Conservation (phyloP, 2,797 vertebrate genomes). For the Rhadinocentrus ornatus region DNA sequence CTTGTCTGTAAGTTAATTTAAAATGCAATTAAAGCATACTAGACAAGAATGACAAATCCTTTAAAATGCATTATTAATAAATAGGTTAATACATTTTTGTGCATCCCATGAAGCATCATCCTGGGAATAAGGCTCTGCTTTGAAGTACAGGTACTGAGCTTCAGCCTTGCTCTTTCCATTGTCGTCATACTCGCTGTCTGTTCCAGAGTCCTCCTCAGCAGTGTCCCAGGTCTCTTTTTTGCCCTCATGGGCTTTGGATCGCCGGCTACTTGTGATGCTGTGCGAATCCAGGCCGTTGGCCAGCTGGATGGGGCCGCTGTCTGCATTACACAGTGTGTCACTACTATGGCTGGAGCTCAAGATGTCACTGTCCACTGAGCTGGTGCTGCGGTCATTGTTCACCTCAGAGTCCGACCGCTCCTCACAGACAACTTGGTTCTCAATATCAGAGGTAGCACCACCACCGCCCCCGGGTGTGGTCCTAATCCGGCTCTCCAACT, state of each 20-base stretch:
- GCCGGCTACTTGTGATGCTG: conserved; percentile 96
- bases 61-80: conserved; percentile 1
- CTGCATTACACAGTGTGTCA: conserved; percentile 97
- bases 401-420: conserved; percentile 97
- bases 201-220: conserved; percentile 97
- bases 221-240: conserved; percentile 99
- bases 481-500: conserved; percentile 91
- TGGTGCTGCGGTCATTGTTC: conserved; percentile 98
- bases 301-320: conserved; percentile 90
- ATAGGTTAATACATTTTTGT: conserved; percentile 89
- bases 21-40: neutral
- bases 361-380: conserved; percentile 98
- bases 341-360: conserved; percentile 99
- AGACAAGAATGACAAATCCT: neutral
- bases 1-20: neutral
- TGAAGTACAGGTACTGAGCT: conserved; percentile 92
- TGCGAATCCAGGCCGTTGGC: conserved; percentile 97
- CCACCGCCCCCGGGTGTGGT: conserved; percentile 43
- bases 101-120: conserved; percentile 87
- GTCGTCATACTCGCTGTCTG: conserved; percentile 98
- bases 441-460: conserved; percentile 83
- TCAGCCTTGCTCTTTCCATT: conserved; percentile 93
- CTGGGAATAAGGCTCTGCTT: conserved; percentile 86
- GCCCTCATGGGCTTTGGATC: conserved; percentile 97
- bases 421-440: conserved; percentile 89